Evolutionary conservation across 2,888 invertebrate species (phyloP).

Genomic region (Cephus runcator): DNA sequence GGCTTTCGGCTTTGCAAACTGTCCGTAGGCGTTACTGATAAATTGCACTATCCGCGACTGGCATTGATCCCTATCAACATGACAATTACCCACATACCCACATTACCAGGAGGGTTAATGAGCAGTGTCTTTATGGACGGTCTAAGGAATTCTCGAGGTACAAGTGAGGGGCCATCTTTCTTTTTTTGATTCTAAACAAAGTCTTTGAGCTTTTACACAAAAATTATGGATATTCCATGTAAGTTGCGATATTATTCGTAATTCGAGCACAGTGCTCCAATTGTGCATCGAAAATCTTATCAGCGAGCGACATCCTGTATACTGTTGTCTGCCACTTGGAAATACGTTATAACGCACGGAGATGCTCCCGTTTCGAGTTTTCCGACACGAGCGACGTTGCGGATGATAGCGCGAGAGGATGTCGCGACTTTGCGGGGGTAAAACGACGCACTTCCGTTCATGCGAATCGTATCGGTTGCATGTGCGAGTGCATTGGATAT

Average conservation of each 20-base stretch:
- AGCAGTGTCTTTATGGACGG: not conserved
- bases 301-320: not conserved
- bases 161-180: not conserved
- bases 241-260: not conserved
- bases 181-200: not conserved
- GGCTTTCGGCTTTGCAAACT: conserved; percentile 52
- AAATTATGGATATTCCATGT: not conserved
- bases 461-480: not conserved
- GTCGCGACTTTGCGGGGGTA: not conserved
- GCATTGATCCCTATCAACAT: conserved; percentile 63
- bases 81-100: conserved; percentile 50
- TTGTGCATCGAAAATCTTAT: not conserved
- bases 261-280: not conserved
- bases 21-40: conserved; percentile 59
- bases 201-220: not conserved
- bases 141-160: not conserved
- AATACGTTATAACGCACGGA: not conserved
- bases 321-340: not conserved
- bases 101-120: not conserved
- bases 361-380: not conserved
- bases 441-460: not conserved
- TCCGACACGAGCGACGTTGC: not conserved
- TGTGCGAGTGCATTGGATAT: not conserved
- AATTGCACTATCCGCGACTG: conserved; percentile 55
- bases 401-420: not conserved